phyloP scores from a whole-genome alignment of 1,140 invertebrate species.

The Papilio helenus region DNA sequence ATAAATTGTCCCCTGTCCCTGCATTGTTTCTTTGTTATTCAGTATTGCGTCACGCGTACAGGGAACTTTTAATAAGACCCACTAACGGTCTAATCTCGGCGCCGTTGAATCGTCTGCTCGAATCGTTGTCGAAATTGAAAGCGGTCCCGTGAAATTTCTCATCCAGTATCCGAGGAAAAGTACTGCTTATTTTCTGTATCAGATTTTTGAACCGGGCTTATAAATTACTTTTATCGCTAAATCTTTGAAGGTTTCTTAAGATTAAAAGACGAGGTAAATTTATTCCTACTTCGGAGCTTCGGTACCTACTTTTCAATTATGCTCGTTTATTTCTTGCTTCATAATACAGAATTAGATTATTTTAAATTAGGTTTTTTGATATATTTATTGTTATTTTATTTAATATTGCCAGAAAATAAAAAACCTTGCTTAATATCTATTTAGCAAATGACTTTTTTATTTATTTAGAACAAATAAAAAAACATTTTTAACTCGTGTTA shows the following conservation, averaged over 20 bases:
- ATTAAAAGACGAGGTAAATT: constrained; percentile 18
- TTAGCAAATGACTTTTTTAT: too few relatives aligned
- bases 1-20: constrained; percentile 62
- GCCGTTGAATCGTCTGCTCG: constrained; percentile 38
- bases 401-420: background rate
- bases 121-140: constrained; percentile 29
- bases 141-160: constrained; percentile 26
- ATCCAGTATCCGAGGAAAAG: constrained; percentile 5
- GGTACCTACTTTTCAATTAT: background rate
- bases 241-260: constrained; percentile 14
- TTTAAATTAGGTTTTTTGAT: background rate
- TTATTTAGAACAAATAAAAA: background rate
- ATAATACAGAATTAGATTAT: background rate
- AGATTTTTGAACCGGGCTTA: constrained; percentile 7
- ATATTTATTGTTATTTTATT: background rate
- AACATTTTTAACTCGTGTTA: too few relatives aligned
- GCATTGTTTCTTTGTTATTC: constrained; percentile 58
- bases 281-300: background rate
- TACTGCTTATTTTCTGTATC: constrained; percentile 5
- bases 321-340: background rate
- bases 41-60: constrained; percentile 53
- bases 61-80: constrained; percentile 66
- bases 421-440: too few relatives aligned
- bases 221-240: constrained; percentile 20
- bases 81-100: constrained; percentile 53